Conservation (phyloP, 2,888 invertebrate genomes). For the Nasonia oneida region DNA sequence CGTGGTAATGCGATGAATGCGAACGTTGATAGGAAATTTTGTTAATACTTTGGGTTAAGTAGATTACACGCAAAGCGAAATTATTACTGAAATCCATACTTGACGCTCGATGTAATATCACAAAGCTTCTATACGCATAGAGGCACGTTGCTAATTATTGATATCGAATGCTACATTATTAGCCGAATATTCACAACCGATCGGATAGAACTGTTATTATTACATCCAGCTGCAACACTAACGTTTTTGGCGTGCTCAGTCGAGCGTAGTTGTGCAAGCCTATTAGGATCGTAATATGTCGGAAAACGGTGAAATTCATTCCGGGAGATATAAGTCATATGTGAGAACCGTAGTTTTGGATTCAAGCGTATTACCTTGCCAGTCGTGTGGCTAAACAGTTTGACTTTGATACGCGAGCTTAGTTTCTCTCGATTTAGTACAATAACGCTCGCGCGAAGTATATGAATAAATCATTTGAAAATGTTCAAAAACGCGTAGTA, state of each 20-base stretch:
- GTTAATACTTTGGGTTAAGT: neutral
- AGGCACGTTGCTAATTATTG: neutral
- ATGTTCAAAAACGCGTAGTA: neutral
- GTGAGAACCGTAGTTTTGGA: neutral
- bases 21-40: neutral
- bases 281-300: too few relatives aligned
- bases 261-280: too few relatives aligned
- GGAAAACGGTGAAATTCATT: too few relatives aligned
- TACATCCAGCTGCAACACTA: too few relatives aligned
- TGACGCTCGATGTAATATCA: neutral
- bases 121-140: neutral
- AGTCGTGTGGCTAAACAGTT: too few relatives aligned
- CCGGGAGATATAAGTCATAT: neutral
- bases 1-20: too few relatives aligned
- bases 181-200: neutral
- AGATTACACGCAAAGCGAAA: neutral
- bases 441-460: neutral
- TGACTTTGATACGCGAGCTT: too few relatives aligned
- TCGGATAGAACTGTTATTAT: too few relatives aligned
- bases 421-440: too few relatives aligned
- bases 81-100: neutral
- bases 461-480: neutral
- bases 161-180: neutral
- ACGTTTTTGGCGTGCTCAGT: too few relatives aligned
- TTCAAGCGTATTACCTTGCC: too few relatives aligned